These are phyloP conservation scores for Euplagia quadripunctaria DNA, from an alignment of 2,888 invertebrate species.

Conservation along the genomic window DNA sequence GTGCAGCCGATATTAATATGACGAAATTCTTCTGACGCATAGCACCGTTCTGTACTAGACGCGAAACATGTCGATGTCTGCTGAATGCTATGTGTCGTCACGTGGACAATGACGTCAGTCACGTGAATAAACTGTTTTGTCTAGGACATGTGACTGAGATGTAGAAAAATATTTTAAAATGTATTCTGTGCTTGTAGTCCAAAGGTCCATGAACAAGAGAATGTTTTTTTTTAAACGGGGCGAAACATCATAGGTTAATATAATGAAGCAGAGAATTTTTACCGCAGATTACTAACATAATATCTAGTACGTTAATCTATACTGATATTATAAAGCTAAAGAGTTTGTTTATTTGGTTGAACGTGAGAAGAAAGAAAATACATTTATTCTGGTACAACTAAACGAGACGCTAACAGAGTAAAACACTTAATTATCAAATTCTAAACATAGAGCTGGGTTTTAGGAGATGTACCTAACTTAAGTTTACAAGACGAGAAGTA, in stretches of 20 bases:
- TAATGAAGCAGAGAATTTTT: too few species aligned
- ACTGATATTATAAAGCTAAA: too few species aligned
- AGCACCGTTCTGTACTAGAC: not conserved
- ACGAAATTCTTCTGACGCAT: not conserved
- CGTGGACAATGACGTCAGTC: not conserved
- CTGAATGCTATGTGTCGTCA: not conserved
- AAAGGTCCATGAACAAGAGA: not conserved
- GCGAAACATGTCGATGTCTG: constrained; percentile 1
- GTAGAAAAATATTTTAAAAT: not conserved
- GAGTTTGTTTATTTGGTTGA: too few species aligned
- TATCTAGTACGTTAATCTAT: too few species aligned
- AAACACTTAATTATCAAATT: too few species aligned
- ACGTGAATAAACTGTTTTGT: not conserved
- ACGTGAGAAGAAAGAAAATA: too few species aligned
- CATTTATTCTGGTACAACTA: too few species aligned
- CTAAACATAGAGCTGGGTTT: too few species aligned
- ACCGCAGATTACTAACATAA: too few species aligned
- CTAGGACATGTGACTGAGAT: not conserved
- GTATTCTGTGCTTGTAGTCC: not conserved
- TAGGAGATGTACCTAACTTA: too few species aligned
- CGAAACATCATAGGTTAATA: not conserved
- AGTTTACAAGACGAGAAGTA: too few species aligned
- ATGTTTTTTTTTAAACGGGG: not conserved
- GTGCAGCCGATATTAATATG: not conserved
- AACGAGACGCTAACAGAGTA: too few species aligned